Percentiles rank a stretch among this genome's conserved stretches.
Conservation (phyloP, 2,888 invertebrate species). For the Amiota minor region DNA sequence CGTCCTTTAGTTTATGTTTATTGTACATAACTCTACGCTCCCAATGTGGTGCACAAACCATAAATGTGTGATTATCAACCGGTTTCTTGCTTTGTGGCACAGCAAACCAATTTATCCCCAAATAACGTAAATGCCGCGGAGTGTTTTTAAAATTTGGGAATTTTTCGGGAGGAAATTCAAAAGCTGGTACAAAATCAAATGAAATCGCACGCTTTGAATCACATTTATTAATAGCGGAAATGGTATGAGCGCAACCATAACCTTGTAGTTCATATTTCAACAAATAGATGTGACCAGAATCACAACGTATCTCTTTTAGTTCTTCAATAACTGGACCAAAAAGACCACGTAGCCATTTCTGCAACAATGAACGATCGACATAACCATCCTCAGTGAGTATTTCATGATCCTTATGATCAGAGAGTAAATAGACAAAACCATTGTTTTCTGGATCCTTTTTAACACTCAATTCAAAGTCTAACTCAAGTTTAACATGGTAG, state of each 20-base stretch:
- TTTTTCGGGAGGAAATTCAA: slow-evolving; percentile 46
- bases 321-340: slow-evolving; percentile 38
- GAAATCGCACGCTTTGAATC: slow-evolving; percentile 42
- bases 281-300: slow-evolving; percentile 31
- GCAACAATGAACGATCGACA: slow-evolving; percentile 49
- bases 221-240: slow-evolving; percentile 43
- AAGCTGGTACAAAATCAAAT: slow-evolving; percentile 62
- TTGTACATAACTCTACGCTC: slow-evolving; percentile 47
- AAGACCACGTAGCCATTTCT: slow-evolving; percentile 54
- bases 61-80: slow-evolving; percentile 44
- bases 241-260: slow-evolving; percentile 57
- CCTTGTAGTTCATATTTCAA: slow-evolving; percentile 45
- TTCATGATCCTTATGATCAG: background rate
- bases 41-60: slow-evolving; percentile 52
- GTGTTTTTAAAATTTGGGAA: slow-evolving; percentile 38
- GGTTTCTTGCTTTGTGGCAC: slow-evolving; percentile 46
- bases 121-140: background rate
- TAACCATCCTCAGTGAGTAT: slow-evolving; percentile 21
- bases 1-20: slow-evolving; percentile 55
- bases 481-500: slow-evolving; percentile 49
- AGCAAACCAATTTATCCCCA: slow-evolving; percentile 51
- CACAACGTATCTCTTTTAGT: slow-evolving; percentile 36
- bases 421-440: slow-evolving; percentile 39
- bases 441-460: background rate
- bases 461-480: slow-evolving; percentile 36